Evolutionary conservation across 2,113 vertebrate species (phyloP).

Genomic region (Brachionichthys hirsutus): DNA sequence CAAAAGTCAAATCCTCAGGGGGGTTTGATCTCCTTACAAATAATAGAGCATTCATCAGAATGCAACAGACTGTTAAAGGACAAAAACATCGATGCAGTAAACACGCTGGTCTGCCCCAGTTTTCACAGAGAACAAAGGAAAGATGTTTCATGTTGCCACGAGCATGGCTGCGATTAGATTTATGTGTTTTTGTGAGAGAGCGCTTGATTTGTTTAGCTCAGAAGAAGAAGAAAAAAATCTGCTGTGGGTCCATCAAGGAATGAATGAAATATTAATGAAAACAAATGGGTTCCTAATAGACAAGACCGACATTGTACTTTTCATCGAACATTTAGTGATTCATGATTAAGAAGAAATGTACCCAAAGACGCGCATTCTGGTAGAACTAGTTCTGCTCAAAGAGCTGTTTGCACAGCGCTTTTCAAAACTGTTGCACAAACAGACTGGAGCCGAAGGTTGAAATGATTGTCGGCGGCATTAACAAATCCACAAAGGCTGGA

Average conservation of each 20-base stretch:
- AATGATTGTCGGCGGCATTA: background rate
- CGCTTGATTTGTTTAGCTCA: conserved; percentile 13
- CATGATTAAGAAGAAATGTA: background rate
- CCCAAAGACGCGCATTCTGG: background rate
- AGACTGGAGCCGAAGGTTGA: background rate
- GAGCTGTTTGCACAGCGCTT: background rate
- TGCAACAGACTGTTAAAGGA: conserved; percentile 46
- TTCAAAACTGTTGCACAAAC: background rate
- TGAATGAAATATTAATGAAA: conserved; percentile 20
- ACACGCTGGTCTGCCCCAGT: conserved; percentile 51
- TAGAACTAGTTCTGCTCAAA: background rate
- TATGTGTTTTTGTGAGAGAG: background rate
- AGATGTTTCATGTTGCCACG: conserved; percentile 9
- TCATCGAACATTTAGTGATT: background rate
- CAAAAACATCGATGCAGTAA: conserved; percentile 46
- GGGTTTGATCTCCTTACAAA: conserved; percentile 20
- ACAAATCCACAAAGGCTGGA: no score
- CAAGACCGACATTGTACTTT: conserved; percentile 3
- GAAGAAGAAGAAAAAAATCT: background rate
- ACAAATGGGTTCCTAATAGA: conserved; percentile 7
- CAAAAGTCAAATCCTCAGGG: conserved; percentile 10
- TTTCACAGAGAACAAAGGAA: conserved; percentile 27
- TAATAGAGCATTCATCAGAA: conserved; percentile 26
- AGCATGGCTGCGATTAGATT: conserved; percentile 21
- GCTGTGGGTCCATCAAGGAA: conserved; percentile 17